Evolutionary conservation across 92 coral and sea anemone genomes (phyloP), one percentile per base, ranked within the genome.

Genomic region (Umimayanthus kanabou): DNA sequence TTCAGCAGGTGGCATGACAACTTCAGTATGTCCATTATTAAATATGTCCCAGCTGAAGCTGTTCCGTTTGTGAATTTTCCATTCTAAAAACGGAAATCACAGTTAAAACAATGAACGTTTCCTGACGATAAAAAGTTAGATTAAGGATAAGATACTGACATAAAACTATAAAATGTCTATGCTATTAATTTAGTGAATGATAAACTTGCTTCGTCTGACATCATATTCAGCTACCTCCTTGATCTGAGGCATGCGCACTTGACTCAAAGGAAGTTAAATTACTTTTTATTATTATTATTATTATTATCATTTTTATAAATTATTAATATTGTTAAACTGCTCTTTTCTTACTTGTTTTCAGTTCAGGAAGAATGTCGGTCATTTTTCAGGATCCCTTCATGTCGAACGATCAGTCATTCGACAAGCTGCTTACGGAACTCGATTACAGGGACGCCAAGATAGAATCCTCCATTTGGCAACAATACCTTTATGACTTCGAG

Each of bases 391-490:
- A 83, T 83, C 87, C 87, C 0, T 83, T 83, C 66, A 45, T 83
- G 87, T 83, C 87, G 8, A 67, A 70, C 33, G 87, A 83, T 37
- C 87, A 83, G 10, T 70, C 87, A 45, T 83, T 83, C 28, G 87
- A 83, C 43, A 83, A 83, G 43, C 67, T 83, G 23, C 78, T 83
- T 0, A 83, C 67, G 78, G 87, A 70, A 15, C 49, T 83, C 16
- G 87, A 83, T 39, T 83, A 83, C 66, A 83, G 64, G 39, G 87
- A 70, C 30, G 77, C 61, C 25, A 83, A 83, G 40, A 83, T 83
- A 83, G 87, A 71, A 33, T 67, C 87, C 1, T 83, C 87, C 66
- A 83, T 83, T 13, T 83, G 87, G 87, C 87, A 83, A 39, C 87
- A 83, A 42, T 83, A 83, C 47, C 87, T 83, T 23, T 67, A 15